phyloP scores from a whole-genome alignment of 2,113 vertebrate species.

The Jacana jacana region DNA sequence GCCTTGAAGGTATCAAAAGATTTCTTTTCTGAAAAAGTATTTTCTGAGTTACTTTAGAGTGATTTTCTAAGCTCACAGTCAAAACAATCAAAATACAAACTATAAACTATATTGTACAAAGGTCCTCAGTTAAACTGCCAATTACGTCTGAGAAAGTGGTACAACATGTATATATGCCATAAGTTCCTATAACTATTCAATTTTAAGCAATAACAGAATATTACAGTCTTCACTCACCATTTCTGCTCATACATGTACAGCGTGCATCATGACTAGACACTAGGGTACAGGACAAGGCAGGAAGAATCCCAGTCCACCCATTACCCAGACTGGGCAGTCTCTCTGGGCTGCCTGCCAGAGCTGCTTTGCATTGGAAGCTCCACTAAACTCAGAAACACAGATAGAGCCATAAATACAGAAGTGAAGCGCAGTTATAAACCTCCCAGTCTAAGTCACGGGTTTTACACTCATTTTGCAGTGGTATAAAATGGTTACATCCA shows the following conservation, averaged over 20 bases:
- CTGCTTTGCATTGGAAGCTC: neutral
- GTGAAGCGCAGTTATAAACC: neutral
- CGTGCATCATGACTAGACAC: neutral
- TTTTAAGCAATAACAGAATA: neutral
- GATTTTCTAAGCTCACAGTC: neutral
- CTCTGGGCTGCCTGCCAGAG: neutral
- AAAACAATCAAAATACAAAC: conserved; percentile 7
- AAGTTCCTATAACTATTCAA: neutral
- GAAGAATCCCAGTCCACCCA: neutral
- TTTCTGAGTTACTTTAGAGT: neutral
- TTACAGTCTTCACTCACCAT: neutral
- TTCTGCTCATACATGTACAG: neutral
- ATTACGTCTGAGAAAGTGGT: neutral
- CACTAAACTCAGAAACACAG: neutral
- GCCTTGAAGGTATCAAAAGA: neutral
- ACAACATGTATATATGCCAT: rapidly evolving
- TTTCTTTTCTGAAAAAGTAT: neutral
- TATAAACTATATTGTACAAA: neutral
- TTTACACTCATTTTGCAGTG: neutral
- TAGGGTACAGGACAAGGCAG: neutral
- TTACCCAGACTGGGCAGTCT: neutral
- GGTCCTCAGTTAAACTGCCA: neutral
- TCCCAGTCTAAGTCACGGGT: neutral
- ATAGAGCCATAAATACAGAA: neutral
- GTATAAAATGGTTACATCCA: neutral